Evolutionary conservation across 2,797 vertebrate genomes (phyloP).

Genomic region (Mormyrus proboscirostris): DNA sequence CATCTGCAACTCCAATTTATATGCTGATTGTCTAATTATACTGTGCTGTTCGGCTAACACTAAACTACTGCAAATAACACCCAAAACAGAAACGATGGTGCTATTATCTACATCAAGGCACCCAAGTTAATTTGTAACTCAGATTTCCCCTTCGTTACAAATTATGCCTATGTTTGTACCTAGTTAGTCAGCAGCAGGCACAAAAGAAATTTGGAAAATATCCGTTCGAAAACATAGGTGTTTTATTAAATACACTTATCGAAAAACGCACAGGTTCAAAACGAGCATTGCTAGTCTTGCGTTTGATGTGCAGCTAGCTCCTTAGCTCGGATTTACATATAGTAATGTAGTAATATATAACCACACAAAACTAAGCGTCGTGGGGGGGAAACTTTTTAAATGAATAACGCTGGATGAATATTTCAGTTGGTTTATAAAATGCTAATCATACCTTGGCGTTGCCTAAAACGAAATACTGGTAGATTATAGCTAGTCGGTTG

Average conservation of each 20-base stretch:
- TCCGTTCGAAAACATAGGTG: background rate
- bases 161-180: background rate
- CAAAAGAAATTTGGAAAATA: background rate
- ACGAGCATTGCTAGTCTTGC: background rate
- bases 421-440: background rate
- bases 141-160: background rate
- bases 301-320: background rate
- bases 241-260: background rate
- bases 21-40: background rate
- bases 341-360: background rate
- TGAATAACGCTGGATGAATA: background rate
- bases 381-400: background rate
- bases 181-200: background rate
- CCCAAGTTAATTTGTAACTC: background rate
- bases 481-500: background rate
- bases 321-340: background rate
- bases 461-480: background rate
- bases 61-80: background rate
- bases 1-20: background rate
- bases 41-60: background rate
- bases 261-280: background rate
- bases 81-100: background rate
- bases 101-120: background rate
- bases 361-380: background rate
- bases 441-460: background rate